These are phyloP conservation scores for Myotis pilosus DNA, from an alignment of 2,797 vertebrate species.

Conservation along the genomic window DNA sequence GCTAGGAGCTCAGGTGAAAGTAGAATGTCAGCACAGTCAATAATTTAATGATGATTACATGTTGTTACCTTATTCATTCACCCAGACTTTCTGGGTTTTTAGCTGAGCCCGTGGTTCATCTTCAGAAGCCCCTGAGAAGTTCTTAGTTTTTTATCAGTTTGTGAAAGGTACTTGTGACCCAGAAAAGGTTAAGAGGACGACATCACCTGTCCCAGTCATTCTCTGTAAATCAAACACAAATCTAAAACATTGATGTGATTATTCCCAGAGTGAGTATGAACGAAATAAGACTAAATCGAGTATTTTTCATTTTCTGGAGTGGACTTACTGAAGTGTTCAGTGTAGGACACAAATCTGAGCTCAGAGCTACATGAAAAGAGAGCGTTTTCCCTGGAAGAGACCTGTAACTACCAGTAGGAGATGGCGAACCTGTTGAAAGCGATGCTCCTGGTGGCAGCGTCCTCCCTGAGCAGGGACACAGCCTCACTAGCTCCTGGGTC, in stretches of 20 bases:
- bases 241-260: background rate
- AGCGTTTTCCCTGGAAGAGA: slow-evolving; percentile 29
- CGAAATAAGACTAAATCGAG: slow-evolving; percentile 33
- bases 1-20: background rate
- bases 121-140: background rate
- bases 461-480: slow-evolving; percentile 12
- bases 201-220: background rate
- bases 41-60: background rate
- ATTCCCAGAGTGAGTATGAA: slow-evolving; percentile 40
- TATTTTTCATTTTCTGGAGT: slow-evolving; percentile 45
- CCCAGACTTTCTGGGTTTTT: background rate
- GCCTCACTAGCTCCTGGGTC: background rate
- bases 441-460: background rate
- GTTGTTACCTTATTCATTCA: background rate
- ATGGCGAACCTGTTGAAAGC: slow-evolving; percentile 33
- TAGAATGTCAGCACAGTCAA: background rate
- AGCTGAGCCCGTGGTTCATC: background rate
- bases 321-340: slow-evolving; percentile 1
- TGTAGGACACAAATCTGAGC: slow-evolving; percentile 53
- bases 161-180: background rate
- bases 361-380: slow-evolving; percentile 25
- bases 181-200: background rate
- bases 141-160: background rate
- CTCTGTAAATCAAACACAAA: background rate
- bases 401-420: background rate